Evolutionary conservation across 2,888 invertebrate genomes (phyloP).

Genomic region (Volucella inanis): DNA sequence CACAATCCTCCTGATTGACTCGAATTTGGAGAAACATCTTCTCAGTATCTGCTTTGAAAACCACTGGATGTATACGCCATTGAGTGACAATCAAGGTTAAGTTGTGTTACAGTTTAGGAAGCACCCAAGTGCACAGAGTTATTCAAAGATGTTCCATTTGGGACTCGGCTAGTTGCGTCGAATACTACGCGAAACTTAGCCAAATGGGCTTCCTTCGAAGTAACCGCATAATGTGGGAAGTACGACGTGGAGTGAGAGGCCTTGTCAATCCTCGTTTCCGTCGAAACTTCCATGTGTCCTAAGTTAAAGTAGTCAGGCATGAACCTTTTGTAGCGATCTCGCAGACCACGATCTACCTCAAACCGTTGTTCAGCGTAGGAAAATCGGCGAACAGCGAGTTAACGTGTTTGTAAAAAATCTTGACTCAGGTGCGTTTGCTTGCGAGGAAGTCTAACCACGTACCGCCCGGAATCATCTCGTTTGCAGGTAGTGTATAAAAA

Average conservation of each 20-base stretch:
- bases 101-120: conserved; percentile 17
- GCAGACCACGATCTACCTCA: conserved; percentile 15
- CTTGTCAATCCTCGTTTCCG: not conserved
- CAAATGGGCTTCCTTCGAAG: conserved; percentile 7
- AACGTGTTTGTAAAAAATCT: conserved; percentile 28
- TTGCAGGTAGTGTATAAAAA: conserved; percentile 18
- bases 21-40: conserved; percentile 23
- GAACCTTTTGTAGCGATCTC: conserved; percentile 14
- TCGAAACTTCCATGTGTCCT: conserved; percentile 2
- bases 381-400: conserved; percentile 13
- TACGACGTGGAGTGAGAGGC: not conserved
- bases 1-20: too few relatives aligned
- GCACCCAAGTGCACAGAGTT: conserved; percentile 15
- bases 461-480: conserved; percentile 13
- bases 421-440: conserved; percentile 7
- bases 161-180: not conserved
- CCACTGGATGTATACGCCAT: conserved; percentile 12
- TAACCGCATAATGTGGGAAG: conserved; percentile 19
- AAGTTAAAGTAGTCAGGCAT: conserved; percentile 15
- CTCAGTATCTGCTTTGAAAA: conserved; percentile 14
- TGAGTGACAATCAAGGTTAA: conserved; percentile 18
- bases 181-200: conserved; percentile 7
- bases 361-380: conserved; percentile 9
- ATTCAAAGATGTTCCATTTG: conserved; percentile 14
- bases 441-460: conserved; percentile 15